Base-by-base conservation (phyloP, 2,113 vertebrate genomes). In the Megatriorchis doriae region DNA sequence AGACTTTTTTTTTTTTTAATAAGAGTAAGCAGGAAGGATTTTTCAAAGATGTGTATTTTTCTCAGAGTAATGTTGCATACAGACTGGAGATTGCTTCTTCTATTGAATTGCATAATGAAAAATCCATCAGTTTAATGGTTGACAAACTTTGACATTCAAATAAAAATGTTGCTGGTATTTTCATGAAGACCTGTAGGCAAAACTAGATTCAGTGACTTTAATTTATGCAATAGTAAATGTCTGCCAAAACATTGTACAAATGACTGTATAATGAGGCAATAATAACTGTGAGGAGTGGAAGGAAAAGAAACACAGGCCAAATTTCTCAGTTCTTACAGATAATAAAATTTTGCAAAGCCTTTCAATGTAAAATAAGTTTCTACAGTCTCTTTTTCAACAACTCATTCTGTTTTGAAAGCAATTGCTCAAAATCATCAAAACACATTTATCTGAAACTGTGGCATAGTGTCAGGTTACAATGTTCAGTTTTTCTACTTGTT, bases 71-170 rank as follows among this genome's bases (percentile, higher is more conserved):
- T 97, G 96, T 95, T 98, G 92, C 95, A 96, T 90, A 94, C 95
- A 97, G 95, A 75, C 86, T 97, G 95, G 89, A 98, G 86, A 98
- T 97, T 97, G 97, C 93, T 85, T 25, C 94, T 97, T 96, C 89
- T 97, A 86, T 97, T 97, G 96, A 97, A 97, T 95, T 97, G 91
- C 96, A 82, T 98, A 97, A 98, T 98, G 96, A 98, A 98, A 98
- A 98, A 98, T 98, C 97, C 96, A 96, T 98, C 97, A 94, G 96
- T 97, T 97, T 98, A 98, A 98, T 98, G 98, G 97, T 97, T 98
- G 97, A 98, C 95, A 98, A 98, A 98, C 91, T 95, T 97, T 98
- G 98, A 98, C 97, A 98, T 98, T 98, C 97, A 97, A 97, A 97
- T 98, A 96, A 98, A 98, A 98, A 97, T 94, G 95, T 97, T 98